Evolutionary conservation across 2,113 vertebrate species (phyloP).

Genomic region (Seriola dumerili): DNA sequence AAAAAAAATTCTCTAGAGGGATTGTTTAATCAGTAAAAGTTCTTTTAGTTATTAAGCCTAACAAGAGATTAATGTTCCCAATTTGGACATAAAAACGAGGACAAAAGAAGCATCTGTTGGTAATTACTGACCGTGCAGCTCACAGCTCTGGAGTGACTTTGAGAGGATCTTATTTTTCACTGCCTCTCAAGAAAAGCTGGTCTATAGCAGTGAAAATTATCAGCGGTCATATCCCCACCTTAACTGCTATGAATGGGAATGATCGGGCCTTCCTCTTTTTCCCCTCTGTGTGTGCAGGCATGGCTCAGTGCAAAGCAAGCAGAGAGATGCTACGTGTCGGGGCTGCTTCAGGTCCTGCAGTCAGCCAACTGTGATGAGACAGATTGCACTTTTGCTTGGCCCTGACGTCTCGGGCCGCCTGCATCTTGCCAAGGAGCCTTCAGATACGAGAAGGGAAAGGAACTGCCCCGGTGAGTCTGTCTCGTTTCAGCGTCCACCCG

Average conservation of each 20-base stretch:
- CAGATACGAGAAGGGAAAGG: conserved; percentile 71
- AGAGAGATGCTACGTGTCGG: conserved; percentile 73
- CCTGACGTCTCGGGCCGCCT: conserved; percentile 79
- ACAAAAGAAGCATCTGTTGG: conserved; percentile 49
- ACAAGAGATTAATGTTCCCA: not conserved
- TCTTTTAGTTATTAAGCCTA: not conserved
- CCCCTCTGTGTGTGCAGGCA: conserved; percentile 61
- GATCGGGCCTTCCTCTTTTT: conserved; percentile 68
- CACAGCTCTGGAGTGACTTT: conserved; percentile 1
- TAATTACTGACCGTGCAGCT: conserved; percentile 26
- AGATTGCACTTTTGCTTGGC: conserved; percentile 77
- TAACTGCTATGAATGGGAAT: conserved; percentile 49
- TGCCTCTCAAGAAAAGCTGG: conserved; percentile 30
- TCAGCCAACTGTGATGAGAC: conserved; percentile 79
- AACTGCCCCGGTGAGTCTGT: conserved; percentile 70
- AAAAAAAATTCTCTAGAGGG: not conserved
- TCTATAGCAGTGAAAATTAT: conserved; percentile 49
- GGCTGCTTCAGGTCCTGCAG: conserved; percentile 54
- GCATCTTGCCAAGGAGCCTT: conserved; percentile 77
- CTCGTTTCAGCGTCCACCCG: conserved; percentile 74
- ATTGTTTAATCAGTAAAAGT: conserved; percentile 1
- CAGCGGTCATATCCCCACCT: conserved; percentile 56
- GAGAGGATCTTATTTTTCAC: conserved; percentile 29
- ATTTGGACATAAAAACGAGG: conserved; percentile 12
- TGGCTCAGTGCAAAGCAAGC: conserved; percentile 80